Evolutionary conservation across 1,140 invertebrate genomes (phyloP).

Genomic region (Lepidurus arcticus): DNA sequence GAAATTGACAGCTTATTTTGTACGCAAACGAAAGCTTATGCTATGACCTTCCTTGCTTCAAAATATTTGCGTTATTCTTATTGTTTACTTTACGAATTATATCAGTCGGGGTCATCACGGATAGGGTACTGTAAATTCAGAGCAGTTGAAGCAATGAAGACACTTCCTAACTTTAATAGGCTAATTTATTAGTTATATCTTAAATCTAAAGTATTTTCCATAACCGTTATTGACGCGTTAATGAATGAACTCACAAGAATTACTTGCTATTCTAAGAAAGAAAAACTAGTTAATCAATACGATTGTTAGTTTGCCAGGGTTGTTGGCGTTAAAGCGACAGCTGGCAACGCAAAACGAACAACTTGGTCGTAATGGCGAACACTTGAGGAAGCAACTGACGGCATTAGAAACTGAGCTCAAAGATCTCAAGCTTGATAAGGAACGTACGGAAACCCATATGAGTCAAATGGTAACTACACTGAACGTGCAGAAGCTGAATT

Average conservation of each 20-base stretch:
- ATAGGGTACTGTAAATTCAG: too few relatives aligned
- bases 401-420: constrained; percentile 28
- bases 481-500: not conserved
- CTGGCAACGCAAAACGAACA: constrained; percentile 26
- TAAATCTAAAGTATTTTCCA: too few relatives aligned
- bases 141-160: too few relatives aligned
- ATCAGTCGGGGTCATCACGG: too few relatives aligned
- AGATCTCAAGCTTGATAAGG: constrained; percentile 29
- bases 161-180: too few relatives aligned
- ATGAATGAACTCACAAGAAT: too few relatives aligned
- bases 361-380: constrained; percentile 23
- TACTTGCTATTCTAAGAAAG: too few relatives aligned
- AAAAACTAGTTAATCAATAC: not conserved
- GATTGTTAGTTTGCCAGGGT: constrained; percentile 26
- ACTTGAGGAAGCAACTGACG: not conserved
- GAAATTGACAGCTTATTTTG: not conserved
- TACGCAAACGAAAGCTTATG: not conserved
- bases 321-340: constrained; percentile 24
- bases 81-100: too few relatives aligned
- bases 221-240: too few relatives aligned
- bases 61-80: not conserved
- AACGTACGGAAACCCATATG: constrained; percentile 24
- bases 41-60: not conserved
- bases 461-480: constrained; percentile 22
- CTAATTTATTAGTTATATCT: too few relatives aligned